These are phyloP conservation scores for Ophioninae sp. DNA, from an alignment of 2,888 invertebrate genomes.

Conservation along the genomic window DNA sequence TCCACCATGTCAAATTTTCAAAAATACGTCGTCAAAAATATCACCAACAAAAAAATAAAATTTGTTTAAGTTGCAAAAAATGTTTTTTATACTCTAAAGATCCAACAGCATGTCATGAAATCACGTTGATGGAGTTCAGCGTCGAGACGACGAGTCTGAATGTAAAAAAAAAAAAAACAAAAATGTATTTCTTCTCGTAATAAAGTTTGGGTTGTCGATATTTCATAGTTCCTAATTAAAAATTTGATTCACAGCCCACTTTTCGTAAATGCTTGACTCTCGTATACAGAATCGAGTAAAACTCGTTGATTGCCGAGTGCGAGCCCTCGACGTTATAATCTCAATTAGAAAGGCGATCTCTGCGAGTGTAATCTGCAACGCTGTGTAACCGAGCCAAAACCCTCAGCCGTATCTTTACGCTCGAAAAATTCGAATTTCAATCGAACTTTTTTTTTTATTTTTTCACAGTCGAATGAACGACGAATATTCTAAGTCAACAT, in stretches of 20 bases:
- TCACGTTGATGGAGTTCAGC: neutral
- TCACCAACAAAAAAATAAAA: neutral
- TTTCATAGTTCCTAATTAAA: neutral
- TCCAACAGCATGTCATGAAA: neutral
- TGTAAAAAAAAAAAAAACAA: neutral
- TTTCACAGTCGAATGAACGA: neutral
- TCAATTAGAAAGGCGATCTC: slow-evolving; percentile 63
- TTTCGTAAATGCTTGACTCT: neutral
- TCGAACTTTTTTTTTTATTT: neutral
- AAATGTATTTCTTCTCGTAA: neutral
- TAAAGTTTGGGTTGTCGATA: neutral
- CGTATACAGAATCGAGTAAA: slow-evolving; percentile 10
- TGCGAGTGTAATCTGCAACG: slow-evolving; percentile 1
- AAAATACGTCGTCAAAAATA: no score
- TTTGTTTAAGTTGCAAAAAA: no score
- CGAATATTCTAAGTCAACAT: slow-evolving; percentile 1
- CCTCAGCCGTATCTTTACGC: slow-evolving; percentile 29
- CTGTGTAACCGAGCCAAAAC: slow-evolving; percentile 5
- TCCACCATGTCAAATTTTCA: no score
- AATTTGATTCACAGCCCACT: neutral
- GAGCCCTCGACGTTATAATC: slow-evolving; percentile 26
- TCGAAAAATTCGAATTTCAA: slow-evolving; percentile 42
- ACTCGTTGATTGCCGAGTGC: slow-evolving; percentile 25
- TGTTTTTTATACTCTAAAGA: neutral
- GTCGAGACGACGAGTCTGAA: neutral